Percentiles rank a stretch among this genome's conserved stretches.
Conservation (phyloP, 2,888 invertebrate species). For the Caenorhabditis parvicauda region DNA sequence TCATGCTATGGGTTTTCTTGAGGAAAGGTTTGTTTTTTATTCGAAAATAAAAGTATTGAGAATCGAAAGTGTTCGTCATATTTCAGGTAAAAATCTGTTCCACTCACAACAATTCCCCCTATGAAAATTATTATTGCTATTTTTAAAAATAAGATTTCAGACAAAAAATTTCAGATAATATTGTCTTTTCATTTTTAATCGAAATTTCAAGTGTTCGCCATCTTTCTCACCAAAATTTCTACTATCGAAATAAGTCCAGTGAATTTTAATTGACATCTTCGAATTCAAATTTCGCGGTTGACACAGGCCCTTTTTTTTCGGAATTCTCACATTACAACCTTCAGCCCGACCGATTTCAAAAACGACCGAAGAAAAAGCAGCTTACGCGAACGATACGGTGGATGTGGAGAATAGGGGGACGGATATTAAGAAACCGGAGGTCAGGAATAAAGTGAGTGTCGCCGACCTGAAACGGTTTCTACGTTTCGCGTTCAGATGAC, state of each 20-base stretch:
- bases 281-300: too few relatives aligned
- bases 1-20: conserved; percentile 43
- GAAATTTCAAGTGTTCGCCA: too few relatives aligned
- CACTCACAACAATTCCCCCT: neutral
- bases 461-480: neutral
- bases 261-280: too few relatives aligned
- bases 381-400: conserved; percentile 34
- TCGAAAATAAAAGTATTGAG: neutral
- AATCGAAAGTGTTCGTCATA: neutral
- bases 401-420: conserved; percentile 36
- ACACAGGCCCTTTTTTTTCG: neutral
- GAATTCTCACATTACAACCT: neutral
- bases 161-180: neutral
- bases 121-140: neutral
- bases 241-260: too few relatives aligned
- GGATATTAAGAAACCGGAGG: conserved; percentile 13
- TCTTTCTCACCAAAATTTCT: too few relatives aligned
- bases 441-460: neutral
- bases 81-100: neutral
- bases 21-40: conserved; percentile 13
- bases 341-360: conserved; percentile 1
- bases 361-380: conserved; percentile 32
- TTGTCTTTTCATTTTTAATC: neutral
- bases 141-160: too few relatives aligned
- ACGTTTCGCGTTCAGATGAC: conserved; percentile 34